Conservation (phyloP, 2,888 invertebrate species). For the Netelia inedita region DNA sequence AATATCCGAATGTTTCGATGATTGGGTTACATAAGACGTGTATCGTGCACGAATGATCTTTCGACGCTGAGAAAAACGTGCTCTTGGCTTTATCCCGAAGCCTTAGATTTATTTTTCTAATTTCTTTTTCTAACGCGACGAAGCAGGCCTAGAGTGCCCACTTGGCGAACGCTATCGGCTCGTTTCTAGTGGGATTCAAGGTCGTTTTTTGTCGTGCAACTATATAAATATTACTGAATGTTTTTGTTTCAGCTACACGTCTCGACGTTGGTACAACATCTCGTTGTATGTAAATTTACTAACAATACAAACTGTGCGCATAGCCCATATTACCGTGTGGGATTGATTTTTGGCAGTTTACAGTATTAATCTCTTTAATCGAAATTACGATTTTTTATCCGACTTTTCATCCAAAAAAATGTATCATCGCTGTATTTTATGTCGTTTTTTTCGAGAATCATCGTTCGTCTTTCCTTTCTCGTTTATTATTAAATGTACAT, state of each 20-base stretch:
- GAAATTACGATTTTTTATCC: slow-evolving; percentile 31
- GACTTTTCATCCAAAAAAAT: slow-evolving; percentile 20
- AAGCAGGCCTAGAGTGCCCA: slow-evolving; percentile 39
- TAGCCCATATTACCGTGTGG: slow-evolving; percentile 72
- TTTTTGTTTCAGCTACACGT: slow-evolving; percentile 61
- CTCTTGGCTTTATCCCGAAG: slow-evolving; percentile 31
- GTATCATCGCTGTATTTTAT: slow-evolving; percentile 5
- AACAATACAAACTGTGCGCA: slow-evolving; percentile 78
- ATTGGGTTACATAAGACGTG: slow-evolving; percentile 22
- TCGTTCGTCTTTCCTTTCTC: slow-evolving; percentile 13
- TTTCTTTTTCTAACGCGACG: slow-evolving; percentile 39
- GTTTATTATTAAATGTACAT: slow-evolving; percentile 50
- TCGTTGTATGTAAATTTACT: slow-evolving; percentile 74
- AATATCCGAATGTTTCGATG: slow-evolving; percentile 51
- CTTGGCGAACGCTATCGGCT: slow-evolving; percentile 37
- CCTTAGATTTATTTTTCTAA: slow-evolving; percentile 14
- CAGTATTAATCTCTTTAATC: slow-evolving; percentile 36
- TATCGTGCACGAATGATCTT: slow-evolving; percentile 9
- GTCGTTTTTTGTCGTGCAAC: slow-evolving; percentile 61
- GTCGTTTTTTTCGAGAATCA: slow-evolving; percentile 27
- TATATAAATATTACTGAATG: slow-evolving; percentile 44
- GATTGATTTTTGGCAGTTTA: slow-evolving; percentile 76
- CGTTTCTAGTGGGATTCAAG: slow-evolving; percentile 34
- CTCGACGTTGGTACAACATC: slow-evolving; percentile 41
- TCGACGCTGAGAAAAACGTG: slow-evolving; percentile 31